Evolutionary conservation across 1,140 invertebrate species (phyloP).

Genomic region (Pseudomyrmex pallidus): DNA sequence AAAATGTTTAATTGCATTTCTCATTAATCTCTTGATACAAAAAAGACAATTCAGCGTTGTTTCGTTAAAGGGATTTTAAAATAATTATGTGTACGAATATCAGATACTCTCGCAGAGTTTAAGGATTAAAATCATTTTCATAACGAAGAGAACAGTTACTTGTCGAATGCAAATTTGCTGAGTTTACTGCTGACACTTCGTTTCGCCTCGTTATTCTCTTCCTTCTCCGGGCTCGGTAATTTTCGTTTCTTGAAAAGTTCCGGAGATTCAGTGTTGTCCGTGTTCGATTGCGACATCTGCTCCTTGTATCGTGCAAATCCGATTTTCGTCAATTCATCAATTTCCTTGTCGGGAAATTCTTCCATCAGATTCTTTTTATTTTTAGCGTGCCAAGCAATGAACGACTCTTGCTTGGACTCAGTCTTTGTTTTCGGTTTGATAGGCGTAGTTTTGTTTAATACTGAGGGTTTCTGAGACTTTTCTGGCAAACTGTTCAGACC

Average conservation of each 20-base stretch:
- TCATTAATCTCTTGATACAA: not conserved
- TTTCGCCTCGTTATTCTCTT: slow-evolving; percentile 71
- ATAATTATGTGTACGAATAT: slow-evolving; percentile 39
- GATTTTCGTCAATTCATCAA: slow-evolving; percentile 85
- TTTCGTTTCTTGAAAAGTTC: slow-evolving; percentile 77
- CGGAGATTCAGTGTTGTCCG: slow-evolving; percentile 35
- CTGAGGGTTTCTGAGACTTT: slow-evolving; percentile 68
- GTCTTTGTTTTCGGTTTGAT: slow-evolving; percentile 66
- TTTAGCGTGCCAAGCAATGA: slow-evolving; percentile 86
- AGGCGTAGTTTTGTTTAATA: slow-evolving; percentile 29
- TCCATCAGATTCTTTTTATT: slow-evolving; percentile 85
- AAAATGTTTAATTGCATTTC: not conserved
- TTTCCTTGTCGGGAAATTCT: slow-evolving; percentile 86
- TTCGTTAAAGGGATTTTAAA: not conserved
- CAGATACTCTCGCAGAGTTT: not conserved
- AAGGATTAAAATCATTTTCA: not conserved
- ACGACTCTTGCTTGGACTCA: slow-evolving; percentile 80
- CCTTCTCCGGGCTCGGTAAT: slow-evolving; percentile 63
- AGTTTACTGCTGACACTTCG: slow-evolving; percentile 69
- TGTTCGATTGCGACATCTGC: slow-evolving; percentile 19
- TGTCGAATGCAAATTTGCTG: slow-evolving; percentile 68
- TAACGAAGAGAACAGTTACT: slow-evolving; percentile 55
- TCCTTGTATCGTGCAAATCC: slow-evolving; percentile 86
- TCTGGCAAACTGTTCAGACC: slow-evolving; percentile 74
- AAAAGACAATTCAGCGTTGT: not conserved